Conservation (phyloP, 2,888 invertebrate genomes). For the Lepidonotus clava region DNA sequence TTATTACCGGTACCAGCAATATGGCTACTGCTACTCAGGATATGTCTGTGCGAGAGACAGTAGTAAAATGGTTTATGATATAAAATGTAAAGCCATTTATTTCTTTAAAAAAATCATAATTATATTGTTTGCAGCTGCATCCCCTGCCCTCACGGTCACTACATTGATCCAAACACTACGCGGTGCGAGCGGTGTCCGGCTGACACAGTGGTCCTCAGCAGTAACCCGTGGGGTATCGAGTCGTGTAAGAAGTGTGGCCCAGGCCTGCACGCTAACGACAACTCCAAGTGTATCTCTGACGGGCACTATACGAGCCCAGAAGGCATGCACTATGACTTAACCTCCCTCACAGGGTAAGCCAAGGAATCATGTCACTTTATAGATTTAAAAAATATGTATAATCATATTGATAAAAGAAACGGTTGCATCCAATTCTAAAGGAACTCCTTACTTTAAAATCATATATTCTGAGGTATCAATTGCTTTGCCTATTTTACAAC, state of each 20-base stretch:
- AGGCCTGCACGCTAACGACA: constrained; percentile 80
- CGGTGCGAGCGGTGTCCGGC: constrained; percentile 82
- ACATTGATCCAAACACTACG: constrained; percentile 79
- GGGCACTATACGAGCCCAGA: constrained; percentile 75
- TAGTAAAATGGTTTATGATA: background rate
- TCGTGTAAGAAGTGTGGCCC: constrained; percentile 82
- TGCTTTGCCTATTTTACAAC: no score
- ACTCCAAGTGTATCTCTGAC: constrained; percentile 81
- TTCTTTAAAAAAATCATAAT: background rate
- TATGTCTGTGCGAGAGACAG: no score
- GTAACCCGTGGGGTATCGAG: constrained; percentile 66
- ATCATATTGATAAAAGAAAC: no score
- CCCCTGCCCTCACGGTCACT: constrained; percentile 83
- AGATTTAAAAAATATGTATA: no score
- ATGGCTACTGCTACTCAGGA: no score
- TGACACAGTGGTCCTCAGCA: constrained; percentile 75
- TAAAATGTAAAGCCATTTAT: background rate
- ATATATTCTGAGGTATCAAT: no score
- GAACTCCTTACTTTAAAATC: no score
- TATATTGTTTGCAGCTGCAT: constrained; percentile 79
- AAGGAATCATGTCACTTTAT: no score
- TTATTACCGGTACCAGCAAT: no score
- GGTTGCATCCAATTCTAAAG: no score
- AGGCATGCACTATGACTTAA: constrained; percentile 73
- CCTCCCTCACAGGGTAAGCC: constrained; percentile 79